Conservation (phyloP, 2,888 invertebrate genomes). For the Tetrapedia diversipes region DNA sequence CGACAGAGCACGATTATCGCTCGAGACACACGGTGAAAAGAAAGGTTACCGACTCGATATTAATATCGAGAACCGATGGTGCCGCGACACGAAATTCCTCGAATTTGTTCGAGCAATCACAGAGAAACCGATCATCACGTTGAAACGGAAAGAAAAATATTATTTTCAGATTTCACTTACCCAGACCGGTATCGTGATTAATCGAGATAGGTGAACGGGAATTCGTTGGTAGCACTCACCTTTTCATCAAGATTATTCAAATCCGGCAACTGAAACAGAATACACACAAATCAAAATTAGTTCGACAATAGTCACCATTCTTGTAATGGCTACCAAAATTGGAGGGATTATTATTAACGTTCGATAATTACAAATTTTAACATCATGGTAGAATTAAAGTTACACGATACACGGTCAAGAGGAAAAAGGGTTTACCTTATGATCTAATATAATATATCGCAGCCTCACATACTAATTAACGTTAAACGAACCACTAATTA, state of each 20-base stretch:
- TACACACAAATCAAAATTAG: slow-evolving; percentile 2
- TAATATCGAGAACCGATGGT: background rate
- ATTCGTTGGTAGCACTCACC: slow-evolving; percentile 72
- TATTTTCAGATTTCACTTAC: slow-evolving; percentile 38
- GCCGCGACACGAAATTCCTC: background rate
- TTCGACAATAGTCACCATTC: background rate
- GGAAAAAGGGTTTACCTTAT: background rate
- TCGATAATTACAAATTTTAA: background rate
- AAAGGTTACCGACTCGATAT: background rate
- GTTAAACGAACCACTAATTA: background rate
- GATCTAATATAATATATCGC: too few species aligned
- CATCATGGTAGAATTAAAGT: background rate
- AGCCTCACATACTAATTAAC: background rate
- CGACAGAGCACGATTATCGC: background rate
- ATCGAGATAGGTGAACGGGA: background rate
- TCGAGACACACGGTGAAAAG: background rate
- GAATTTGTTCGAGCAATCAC: background rate
- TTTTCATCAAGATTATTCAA: slow-evolving; percentile 80
- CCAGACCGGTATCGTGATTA: background rate
- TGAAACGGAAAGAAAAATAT: background rate
- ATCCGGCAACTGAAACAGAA: slow-evolving; percentile 77
- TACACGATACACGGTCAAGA: background rate
- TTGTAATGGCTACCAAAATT: background rate
- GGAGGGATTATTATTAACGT: background rate
- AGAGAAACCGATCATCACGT: background rate